Conservation (phyloP, 2,888 invertebrate genomes). For the Maniola hyperantus region DNA sequence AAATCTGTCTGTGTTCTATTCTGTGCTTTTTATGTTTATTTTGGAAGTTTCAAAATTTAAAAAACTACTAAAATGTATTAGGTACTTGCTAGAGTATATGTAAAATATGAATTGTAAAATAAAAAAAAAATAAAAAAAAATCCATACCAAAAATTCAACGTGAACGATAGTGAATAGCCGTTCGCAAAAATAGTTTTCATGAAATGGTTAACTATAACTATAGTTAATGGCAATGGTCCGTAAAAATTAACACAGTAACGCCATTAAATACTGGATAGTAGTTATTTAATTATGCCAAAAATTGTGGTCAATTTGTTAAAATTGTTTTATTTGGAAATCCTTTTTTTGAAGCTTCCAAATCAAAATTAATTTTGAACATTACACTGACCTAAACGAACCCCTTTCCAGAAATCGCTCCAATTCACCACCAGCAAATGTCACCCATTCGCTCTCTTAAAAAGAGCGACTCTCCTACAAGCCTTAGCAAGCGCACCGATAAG, state of each 20-base stretch:
- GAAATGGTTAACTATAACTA: too few species aligned
- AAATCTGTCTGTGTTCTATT: constrained; percentile 48
- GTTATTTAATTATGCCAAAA: background rate
- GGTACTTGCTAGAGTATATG: background rate
- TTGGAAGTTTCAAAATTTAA: constrained; percentile 34
- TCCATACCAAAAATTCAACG: background rate
- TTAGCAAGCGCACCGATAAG: constrained; percentile 77
- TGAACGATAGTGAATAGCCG: background rate
- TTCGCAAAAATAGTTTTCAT: too few species aligned
- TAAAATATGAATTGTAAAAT: too few species aligned
- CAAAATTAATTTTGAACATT: constrained; percentile 25
- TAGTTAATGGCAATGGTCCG: too few species aligned
- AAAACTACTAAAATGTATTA: too few species aligned
- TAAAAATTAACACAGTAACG: too few species aligned
- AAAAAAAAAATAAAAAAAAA: too few species aligned
- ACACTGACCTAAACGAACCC: constrained; percentile 43
- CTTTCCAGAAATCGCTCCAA: constrained; percentile 78
- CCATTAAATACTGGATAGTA: too few species aligned
- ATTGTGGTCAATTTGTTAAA: background rate
- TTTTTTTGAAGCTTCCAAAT: constrained; percentile 44
- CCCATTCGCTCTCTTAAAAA: constrained; percentile 78
- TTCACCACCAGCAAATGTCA: constrained; percentile 80
- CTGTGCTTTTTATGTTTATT: constrained; percentile 38
- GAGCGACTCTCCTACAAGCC: constrained; percentile 76
- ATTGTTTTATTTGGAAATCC: background rate